Conservation (phyloP, 2,113 vertebrate genomes). For the Coregonus clupeaformis region DNA sequence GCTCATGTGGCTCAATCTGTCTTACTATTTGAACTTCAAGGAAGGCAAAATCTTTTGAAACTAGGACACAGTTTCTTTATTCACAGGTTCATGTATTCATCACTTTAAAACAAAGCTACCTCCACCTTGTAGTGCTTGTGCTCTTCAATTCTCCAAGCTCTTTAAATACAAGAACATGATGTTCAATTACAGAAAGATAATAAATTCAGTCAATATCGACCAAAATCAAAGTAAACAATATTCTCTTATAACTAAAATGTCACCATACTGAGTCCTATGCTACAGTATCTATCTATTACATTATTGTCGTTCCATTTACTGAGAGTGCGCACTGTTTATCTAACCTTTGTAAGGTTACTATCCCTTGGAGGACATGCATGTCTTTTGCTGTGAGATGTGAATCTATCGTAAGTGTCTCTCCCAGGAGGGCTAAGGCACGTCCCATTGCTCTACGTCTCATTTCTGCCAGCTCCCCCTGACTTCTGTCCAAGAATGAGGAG, state of each 20-base stretch:
- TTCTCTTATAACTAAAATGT: slow-evolving; percentile 24
- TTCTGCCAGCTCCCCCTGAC: background rate
- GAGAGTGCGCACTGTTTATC: background rate
- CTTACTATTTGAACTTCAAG: slow-evolving; percentile 20
- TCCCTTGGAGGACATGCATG: slow-evolving; percentile 46
- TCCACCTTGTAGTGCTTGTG: slow-evolving; percentile 11
- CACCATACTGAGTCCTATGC: slow-evolving; percentile 49
- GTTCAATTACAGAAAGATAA: background rate
- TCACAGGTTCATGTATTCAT: slow-evolving; percentile 32
- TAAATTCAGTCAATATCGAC: slow-evolving; percentile 17
- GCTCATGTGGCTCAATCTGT: slow-evolving; percentile 2
- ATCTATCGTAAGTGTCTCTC: slow-evolving; percentile 61
- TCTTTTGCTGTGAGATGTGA: slow-evolving; percentile 37
- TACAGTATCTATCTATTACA: slow-evolving; percentile 30
- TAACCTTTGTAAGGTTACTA: slow-evolving; percentile 30
- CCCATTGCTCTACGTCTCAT: slow-evolving; percentile 17
- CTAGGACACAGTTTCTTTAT: slow-evolving; percentile 46
- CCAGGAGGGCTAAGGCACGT: slow-evolving; percentile 31
- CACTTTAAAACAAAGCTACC: slow-evolving; percentile 51
- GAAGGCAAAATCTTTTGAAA: slow-evolving; percentile 34
- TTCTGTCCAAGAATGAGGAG: slow-evolving; percentile 10
- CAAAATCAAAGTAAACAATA: background rate
- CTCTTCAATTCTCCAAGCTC: slow-evolving; percentile 27
- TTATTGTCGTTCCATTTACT: slow-evolving; percentile 6
- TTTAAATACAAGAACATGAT: slow-evolving; percentile 9